Conservation (phyloP, 2,113 vertebrate species). For the Gracilinanus agilis region DNA sequence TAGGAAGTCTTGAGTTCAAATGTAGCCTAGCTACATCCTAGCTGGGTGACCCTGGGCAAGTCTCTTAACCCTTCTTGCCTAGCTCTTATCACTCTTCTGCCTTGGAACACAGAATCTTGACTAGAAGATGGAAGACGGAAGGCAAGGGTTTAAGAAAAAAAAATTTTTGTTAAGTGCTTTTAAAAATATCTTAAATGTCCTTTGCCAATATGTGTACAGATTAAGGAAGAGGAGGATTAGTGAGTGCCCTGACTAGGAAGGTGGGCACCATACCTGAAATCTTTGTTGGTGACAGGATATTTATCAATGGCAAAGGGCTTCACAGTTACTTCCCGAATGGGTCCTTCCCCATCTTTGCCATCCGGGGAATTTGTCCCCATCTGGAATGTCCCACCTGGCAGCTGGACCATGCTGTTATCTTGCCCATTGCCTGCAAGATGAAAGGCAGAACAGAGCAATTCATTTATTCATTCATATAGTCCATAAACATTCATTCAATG, state of each 20-base stretch:
- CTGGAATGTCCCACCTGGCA: slow-evolving; percentile 88
- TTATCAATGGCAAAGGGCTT: slow-evolving; percentile 89
- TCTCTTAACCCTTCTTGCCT: too few species aligned
- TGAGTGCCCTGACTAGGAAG: neutral
- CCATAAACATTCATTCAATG: neutral
- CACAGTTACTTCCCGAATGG: slow-evolving; percentile 83
- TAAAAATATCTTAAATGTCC: neutral
- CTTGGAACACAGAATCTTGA: too few species aligned
- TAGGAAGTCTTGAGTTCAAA: too few species aligned
- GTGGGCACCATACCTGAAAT: slow-evolving; percentile 89
- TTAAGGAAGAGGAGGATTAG: slow-evolving; percentile 37
- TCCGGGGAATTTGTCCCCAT: slow-evolving; percentile 88
- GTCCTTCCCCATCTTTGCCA: slow-evolving; percentile 87
- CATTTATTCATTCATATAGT: neutral
- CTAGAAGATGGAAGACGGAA: too few species aligned
- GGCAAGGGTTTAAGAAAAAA: too few species aligned
- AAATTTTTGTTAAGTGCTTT: neutral
- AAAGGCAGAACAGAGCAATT: slow-evolving; percentile 1
- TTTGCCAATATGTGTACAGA: neutral
- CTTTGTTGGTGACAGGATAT: slow-evolving; percentile 91
- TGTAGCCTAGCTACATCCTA: too few species aligned
- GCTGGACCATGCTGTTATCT: slow-evolving; percentile 82
- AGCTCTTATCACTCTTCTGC: too few species aligned
- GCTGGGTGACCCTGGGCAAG: too few species aligned
- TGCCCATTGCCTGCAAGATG: slow-evolving; percentile 61